These are phyloP conservation scores for Coboldia fuscipes DNA, from an alignment of 1,140 invertebrate species.

Conservation along the genomic window DNA sequence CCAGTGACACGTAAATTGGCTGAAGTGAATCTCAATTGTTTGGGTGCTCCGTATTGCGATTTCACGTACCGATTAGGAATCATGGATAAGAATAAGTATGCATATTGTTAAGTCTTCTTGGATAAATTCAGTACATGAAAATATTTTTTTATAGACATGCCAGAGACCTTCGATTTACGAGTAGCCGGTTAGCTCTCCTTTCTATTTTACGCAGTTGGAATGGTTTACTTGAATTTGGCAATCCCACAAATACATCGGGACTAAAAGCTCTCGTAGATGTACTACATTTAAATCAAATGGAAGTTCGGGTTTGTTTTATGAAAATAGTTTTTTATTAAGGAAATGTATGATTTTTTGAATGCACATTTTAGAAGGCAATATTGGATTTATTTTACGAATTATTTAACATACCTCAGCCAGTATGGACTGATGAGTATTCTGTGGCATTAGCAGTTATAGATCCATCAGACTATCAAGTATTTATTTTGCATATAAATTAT, in stretches of 20 bases:
- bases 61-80: conserved; percentile 50
- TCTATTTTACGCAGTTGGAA: conserved; percentile 78
- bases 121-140: not conserved
- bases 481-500: conserved; percentile 2
- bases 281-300: conserved; percentile 65
- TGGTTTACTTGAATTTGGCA: conserved; percentile 67
- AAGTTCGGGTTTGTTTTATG: conserved; percentile 54
- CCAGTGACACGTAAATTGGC: conserved; percentile 54
- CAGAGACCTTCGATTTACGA: conserved; percentile 55
- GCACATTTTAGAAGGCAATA: conserved; percentile 52
- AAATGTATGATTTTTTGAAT: not conserved
- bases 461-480: conserved; percentile 45
- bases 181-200: conserved; percentile 61
- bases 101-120: not conserved
- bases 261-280: conserved; percentile 69
- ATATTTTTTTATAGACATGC: conserved; percentile 40
- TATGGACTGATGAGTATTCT: conserved; percentile 79
- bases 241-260: conserved; percentile 43
- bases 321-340: conserved; percentile 1
- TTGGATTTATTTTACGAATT: conserved; percentile 80
- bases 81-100: conserved; percentile 30
- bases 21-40: conserved; percentile 52
- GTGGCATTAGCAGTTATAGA: conserved; percentile 70
- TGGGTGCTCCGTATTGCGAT: conserved; percentile 84
- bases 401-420: conserved; percentile 59